These are phyloP conservation scores for Charina bottae DNA, from an alignment of 2,113 vertebrate species.

Conservation along the genomic window DNA sequence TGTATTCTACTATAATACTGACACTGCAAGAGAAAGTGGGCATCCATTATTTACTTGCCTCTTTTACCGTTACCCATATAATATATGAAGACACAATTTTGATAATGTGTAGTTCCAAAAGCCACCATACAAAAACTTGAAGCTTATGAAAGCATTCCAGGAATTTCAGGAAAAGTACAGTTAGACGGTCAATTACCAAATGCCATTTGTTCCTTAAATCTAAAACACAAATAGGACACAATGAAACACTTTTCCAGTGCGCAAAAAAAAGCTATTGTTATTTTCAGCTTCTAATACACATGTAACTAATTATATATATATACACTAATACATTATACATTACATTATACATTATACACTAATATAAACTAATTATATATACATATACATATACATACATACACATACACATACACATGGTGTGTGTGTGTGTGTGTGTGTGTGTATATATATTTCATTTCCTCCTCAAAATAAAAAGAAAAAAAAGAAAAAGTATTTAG, in stretches of 20 bases:
- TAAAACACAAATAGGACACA: conserved; percentile 63
- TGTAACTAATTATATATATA: background rate
- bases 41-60: conserved; percentile 77
- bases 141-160: conserved; percentile 95
- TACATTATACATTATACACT: too few species aligned
- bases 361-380: too few species aligned
- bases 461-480: conserved; percentile 8
- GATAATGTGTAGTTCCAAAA: conserved; percentile 95
- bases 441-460: conserved; percentile 28
- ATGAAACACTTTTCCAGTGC: background rate
- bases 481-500: background rate
- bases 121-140: conserved; percentile 97
- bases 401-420: background rate
- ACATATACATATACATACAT: too few species aligned
- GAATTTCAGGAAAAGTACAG: conserved; percentile 95
- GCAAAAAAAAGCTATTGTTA: conserved; percentile 10
- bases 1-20: background rate
- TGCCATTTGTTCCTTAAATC: conserved; percentile 96
- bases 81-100: conserved; percentile 96
- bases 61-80: conserved; percentile 88
- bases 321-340: too few species aligned
- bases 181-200: conserved; percentile 94
- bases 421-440: too few species aligned
- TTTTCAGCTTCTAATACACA: conserved; percentile 14
- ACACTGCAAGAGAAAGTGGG: background rate